phyloP scores from a whole-genome alignment of 2,113 vertebrate genomes.

The Helogale parvula region DNA sequence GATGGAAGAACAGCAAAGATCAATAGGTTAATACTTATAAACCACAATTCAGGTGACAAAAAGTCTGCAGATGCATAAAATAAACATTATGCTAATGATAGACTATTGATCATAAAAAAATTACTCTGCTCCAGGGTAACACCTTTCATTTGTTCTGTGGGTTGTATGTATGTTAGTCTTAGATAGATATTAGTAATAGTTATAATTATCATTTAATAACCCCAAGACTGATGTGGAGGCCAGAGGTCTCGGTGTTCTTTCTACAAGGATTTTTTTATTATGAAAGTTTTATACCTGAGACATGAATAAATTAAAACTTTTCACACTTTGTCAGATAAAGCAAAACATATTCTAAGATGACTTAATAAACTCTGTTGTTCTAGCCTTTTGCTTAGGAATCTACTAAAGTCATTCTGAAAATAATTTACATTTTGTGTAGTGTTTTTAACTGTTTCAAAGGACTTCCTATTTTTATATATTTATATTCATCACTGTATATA shows the following conservation, averaged over 20 bases:
- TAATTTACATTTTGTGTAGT: background rate
- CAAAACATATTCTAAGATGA: background rate
- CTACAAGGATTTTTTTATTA: background rate
- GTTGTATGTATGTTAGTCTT: constrained; percentile 1
- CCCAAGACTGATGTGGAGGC: constrained; percentile 11
- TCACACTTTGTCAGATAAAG: background rate
- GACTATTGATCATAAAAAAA: constrained; percentile 71
- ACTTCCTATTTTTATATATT: background rate
- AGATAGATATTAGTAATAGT: constrained; percentile 33
- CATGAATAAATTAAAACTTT: background rate
- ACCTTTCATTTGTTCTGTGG: constrained; percentile 47
- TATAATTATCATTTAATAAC: constrained; percentile 61
- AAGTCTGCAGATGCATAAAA: constrained; percentile 69
- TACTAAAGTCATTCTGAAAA: background rate
- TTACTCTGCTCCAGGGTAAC: constrained; percentile 51
- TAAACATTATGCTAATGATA: constrained; percentile 76
- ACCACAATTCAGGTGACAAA: constrained; percentile 65
- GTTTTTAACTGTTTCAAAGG: constrained; percentile 21
- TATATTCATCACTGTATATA: background rate
- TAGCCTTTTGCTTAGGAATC: background rate
- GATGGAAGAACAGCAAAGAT: constrained; percentile 62
- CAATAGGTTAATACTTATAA: constrained; percentile 77
- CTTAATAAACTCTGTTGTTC: background rate
- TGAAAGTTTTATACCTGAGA: constrained; percentile 20
- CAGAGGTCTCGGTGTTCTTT: constrained; percentile 6